Percentiles rank a stretch among this genome's conserved stretches.
Evolutionary conservation across 2,888 invertebrate species (phyloP).

Genomic region (Phyto melanocephala): DNA sequence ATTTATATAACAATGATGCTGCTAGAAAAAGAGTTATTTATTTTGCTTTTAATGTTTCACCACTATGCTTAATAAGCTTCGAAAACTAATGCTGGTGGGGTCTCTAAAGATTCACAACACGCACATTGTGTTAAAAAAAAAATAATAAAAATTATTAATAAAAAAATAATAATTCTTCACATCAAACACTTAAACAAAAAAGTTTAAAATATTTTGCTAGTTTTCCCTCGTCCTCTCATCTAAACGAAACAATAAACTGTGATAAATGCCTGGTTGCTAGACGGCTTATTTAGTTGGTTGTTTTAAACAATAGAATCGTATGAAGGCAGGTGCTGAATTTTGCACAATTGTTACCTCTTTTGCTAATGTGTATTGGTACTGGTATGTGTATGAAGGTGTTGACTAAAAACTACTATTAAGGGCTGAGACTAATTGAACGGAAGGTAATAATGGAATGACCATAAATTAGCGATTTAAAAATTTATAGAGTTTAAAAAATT

Average conservation of each 20-base stretch:
- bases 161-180: conserved; percentile 5
- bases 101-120: neutral
- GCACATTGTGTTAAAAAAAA: neutral
- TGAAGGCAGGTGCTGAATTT: conserved; percentile 15
- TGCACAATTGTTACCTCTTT: conserved; percentile 1
- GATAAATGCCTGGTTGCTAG: conserved; percentile 30
- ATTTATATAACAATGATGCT: neutral
- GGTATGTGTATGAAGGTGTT: neutral
- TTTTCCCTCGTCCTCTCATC: neutral
- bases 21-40: neutral
- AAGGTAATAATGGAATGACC: too few relatives aligned
- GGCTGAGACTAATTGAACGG: neutral
- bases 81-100: neutral
- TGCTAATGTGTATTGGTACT: neutral
- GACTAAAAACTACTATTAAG: neutral
- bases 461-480: too few relatives aligned
- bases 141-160: neutral
- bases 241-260: conserved; percentile 26
- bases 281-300: neutral
- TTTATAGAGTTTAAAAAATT: too few relatives aligned
- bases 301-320: neutral
- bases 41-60: conserved; percentile 3
- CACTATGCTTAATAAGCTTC: conserved; percentile 3
- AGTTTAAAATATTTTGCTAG: too few relatives aligned
- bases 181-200: neutral